phyloP scores from a whole-genome alignment of 2,797 vertebrate species.

The Pantherophis vulpinus region DNA sequence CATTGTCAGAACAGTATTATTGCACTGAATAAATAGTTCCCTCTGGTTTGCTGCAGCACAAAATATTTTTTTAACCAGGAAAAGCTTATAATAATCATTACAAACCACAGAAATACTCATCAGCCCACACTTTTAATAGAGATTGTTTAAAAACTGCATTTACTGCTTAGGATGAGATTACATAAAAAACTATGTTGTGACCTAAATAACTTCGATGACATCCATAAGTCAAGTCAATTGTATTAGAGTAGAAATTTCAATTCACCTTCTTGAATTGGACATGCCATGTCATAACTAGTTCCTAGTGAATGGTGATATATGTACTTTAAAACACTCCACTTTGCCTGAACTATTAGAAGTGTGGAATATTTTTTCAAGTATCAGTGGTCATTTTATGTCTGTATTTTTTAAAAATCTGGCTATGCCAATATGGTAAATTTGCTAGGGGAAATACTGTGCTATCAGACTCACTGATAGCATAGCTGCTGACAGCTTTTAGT shows the following conservation, averaged over 20 bases:
- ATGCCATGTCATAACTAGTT: neutral
- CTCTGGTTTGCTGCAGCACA: neutral
- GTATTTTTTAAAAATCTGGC: neutral
- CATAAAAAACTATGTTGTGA: neutral
- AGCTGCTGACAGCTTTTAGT: neutral
- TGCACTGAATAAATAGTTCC: neutral
- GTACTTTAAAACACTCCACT: neutral
- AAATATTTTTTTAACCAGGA: neutral
- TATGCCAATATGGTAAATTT: neutral
- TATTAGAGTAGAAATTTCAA: neutral
- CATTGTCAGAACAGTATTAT: neutral
- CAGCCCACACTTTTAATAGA: neutral
- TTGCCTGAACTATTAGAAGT: neutral
- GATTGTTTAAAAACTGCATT: slow-evolving; percentile 11
- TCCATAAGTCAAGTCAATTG: neutral
- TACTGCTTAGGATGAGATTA: slow-evolving; percentile 9
- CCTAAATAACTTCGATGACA: neutral
- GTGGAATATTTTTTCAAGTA: neutral
- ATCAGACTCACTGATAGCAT: neutral
- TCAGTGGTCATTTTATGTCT: neutral
- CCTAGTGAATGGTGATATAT: neutral
- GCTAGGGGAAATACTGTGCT: neutral
- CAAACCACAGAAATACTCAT: neutral
- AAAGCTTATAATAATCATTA: neutral
- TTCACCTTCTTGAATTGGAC: neutral